phyloP scores from a whole-genome alignment of 1,140 invertebrate genomes.

The Adoxophyes honmai region DNA sequence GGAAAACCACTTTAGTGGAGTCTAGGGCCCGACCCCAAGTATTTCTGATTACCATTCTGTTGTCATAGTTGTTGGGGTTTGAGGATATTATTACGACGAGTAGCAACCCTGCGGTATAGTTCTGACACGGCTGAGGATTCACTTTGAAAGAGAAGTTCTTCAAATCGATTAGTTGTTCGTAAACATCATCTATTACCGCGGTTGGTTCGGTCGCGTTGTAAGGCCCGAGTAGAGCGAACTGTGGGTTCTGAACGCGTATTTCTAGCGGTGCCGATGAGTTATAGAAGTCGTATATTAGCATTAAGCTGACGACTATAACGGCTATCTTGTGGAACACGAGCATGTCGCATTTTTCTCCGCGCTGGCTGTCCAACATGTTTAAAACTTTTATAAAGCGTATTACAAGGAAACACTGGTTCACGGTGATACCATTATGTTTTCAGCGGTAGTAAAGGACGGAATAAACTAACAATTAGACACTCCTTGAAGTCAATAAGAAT shows the following conservation, averaged over 20 bases:
- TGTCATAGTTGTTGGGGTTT: conserved; percentile 79
- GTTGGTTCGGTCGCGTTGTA: conserved; percentile 23
- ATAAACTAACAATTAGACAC: too few relatives aligned
- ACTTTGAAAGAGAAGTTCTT: conserved; percentile 78
- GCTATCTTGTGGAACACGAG: conserved; percentile 29
- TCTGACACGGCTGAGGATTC: conserved; percentile 76
- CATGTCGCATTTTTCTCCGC: conserved; percentile 24
- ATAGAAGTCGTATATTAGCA: conserved; percentile 27
- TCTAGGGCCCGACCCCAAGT: conserved; percentile 81
- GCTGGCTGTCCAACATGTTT: conserved; percentile 3
- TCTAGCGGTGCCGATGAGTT: conserved; percentile 12
- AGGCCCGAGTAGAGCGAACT: conserved; percentile 31
- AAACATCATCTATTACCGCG: conserved; percentile 25
- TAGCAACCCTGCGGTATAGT: conserved; percentile 61
- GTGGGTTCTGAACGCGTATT: conserved; percentile 25
- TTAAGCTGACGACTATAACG: conserved; percentile 19
- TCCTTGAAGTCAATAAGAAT: too few relatives aligned
- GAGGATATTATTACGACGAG: conserved; percentile 84
- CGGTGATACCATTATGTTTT: too few relatives aligned
- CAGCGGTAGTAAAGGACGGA: too few relatives aligned
- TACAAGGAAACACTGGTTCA: too few relatives aligned
- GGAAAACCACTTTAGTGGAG: conserved; percentile 80
- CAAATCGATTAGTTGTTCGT: conserved; percentile 75
- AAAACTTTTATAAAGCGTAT: not conserved
- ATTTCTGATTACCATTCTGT: conserved; percentile 80